Evolutionary conservation across 2,797 vertebrate genomes (phyloP), one percentile per base, ranked within the genome.

Genomic region (Sebastes minor): DNA sequence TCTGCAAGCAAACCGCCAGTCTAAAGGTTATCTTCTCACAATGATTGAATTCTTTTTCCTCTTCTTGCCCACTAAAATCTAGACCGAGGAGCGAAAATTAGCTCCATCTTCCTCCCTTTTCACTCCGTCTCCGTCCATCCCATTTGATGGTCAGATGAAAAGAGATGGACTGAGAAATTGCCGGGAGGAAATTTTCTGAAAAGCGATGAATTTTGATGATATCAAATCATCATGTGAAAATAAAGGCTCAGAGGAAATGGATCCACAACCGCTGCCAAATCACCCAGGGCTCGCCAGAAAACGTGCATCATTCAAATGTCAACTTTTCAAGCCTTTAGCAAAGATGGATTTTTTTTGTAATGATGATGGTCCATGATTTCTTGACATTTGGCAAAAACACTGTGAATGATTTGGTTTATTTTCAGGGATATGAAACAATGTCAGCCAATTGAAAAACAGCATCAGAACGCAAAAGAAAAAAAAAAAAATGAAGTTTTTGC

Each of bases 201-300:
- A 88, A 83, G 78, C 28, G 66, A 85, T 87, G 69, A 78, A 86
- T 88, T 89, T 86, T 88, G 82, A 91, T 88, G 82, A 86, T 77
- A 85, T 84, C 46, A 77, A 90, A 86, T 91, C 76, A 83, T 78
- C 71, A 76, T 80, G 83, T 77, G 77, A 71, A 83, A 89, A 88
- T 84, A 85, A 74, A 59, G n/a, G 32, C 82, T 81, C 63, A 14
- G 80, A 84, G 84, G 83, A 89, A 91, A 90, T 65, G 59, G 73
- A 86, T 64, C 22, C 38, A 42, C 32, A 70, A 42, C 23, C 6
- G 5, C 66, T 33, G 73, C 69, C 78, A 82, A 82, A 85, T 59
- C 61, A 65, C 6, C 18, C 56, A 22, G 71, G 73, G 56, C 49
- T 65, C 14, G n/a, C 64, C 49, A 53, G 75, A 86, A 35, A 63